Conservation (phyloP, 2,113 vertebrate species). For the Sinocyclocheilus grahami region DNA sequence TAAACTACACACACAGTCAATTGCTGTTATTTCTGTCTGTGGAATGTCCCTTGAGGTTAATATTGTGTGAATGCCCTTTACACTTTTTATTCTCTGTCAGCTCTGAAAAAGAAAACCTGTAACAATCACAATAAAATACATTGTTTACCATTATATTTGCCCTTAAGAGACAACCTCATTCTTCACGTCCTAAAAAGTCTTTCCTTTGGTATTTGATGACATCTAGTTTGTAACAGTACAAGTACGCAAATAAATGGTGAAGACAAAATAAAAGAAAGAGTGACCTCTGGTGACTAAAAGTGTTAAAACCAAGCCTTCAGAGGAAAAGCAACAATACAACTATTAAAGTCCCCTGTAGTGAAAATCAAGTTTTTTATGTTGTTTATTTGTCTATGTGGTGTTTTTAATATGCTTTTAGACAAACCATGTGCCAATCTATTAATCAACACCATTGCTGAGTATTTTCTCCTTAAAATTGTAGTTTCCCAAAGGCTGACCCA, state of each 20-base stretch:
- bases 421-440: no score
- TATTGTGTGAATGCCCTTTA: slow-evolving; percentile 9
- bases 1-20: not conserved
- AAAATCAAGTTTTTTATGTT: no score
- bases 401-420: no score
- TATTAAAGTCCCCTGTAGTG: not conserved
- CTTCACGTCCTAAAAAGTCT: not conserved
- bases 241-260: not conserved
- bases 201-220: not conserved
- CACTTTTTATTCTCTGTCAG: slow-evolving; percentile 17
- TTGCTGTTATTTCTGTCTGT: slow-evolving; percentile 26
- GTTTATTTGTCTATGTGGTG: no score
- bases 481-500: no score
- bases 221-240: not conserved
- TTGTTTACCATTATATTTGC: not conserved
- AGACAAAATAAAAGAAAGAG: not conserved
- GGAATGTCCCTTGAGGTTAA: slow-evolving; percentile 6
- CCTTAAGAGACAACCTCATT: not conserved
- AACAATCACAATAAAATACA: not conserved
- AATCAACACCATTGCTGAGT: no score
- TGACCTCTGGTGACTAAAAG: slow-evolving; percentile 4
- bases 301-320: not conserved
- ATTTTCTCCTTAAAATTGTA: no score
- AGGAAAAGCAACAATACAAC: not conserved
- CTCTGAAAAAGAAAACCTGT: not conserved